Percentiles rank a stretch among this genome's conserved stretches.
Evolutionary conservation across 2,888 invertebrate species (phyloP).

Genomic region (Coecobrya sp.): DNA sequence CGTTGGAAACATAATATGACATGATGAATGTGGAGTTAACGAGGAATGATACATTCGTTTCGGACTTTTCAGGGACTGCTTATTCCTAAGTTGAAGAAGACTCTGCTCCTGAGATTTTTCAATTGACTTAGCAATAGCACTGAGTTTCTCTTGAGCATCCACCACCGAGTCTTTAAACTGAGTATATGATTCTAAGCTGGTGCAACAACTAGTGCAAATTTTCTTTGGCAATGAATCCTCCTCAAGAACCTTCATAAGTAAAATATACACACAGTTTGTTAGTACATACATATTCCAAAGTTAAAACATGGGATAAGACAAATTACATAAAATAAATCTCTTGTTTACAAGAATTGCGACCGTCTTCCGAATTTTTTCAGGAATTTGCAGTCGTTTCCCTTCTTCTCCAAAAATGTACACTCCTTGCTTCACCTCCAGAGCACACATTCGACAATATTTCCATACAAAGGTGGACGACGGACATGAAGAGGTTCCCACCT

Average conservation of each 20-base stretch:
- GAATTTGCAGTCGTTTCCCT: constrained; percentile 84
- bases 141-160: constrained; percentile 86
- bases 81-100: constrained; percentile 32
- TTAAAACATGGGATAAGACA: no score
- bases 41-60: constrained; percentile 45
- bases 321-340: constrained; percentile 22
- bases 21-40: not conserved
- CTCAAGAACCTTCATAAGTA: constrained; percentile 86
- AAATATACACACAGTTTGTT: no score
- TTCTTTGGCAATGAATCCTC: constrained; percentile 85
- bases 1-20: constrained; percentile 41
- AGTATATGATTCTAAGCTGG: constrained; percentile 84
- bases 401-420: constrained; percentile 86
- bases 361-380: constrained; percentile 86
- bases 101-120: constrained; percentile 79
- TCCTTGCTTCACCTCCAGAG: constrained; percentile 82
- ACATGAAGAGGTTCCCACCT: not conserved
- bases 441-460: constrained; percentile 86
- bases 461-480: constrained; percentile 61
- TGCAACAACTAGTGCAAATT: constrained; percentile 86
- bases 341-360: constrained; percentile 84
- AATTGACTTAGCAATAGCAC: constrained; percentile 82
- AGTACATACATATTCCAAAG: no score
- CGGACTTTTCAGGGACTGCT: constrained; percentile 51
- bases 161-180: constrained; percentile 85